A percentile compares a stretch with the other conserved stretches of the same genome.
phyloP scores from a whole-genome alignment of 2,113 vertebrate genomes.

The Vireo altiloquus region DNA sequence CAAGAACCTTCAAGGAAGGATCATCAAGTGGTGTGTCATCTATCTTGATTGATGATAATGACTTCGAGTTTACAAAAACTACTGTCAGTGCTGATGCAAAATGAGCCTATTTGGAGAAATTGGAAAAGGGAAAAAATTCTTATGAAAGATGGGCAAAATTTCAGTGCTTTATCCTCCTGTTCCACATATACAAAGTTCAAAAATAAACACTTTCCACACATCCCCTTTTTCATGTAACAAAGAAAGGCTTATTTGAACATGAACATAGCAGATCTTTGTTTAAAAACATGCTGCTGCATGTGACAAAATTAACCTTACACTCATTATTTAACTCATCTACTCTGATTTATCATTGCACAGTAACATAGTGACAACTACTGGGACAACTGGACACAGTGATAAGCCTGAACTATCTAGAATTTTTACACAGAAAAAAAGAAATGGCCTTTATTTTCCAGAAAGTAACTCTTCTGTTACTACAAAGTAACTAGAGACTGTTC shows the following conservation, averaged over 20 bases:
- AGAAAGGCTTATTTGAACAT: not conserved
- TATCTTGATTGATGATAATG: conserved; percentile 80
- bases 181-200: not conserved
- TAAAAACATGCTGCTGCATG: not conserved
- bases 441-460: not conserved
- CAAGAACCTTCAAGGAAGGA: conserved; percentile 83
- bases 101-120: conserved; percentile 70
- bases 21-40: conserved; percentile 84
- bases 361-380: not conserved
- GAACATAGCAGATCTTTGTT: not conserved
- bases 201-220: not conserved
- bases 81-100: conserved; percentile 83
- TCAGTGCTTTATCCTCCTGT: not conserved
- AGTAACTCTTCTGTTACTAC: not conserved
- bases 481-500: not conserved
- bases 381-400: not conserved
- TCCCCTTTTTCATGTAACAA: not conserved
- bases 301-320: not conserved
- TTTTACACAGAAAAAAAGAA: not conserved
- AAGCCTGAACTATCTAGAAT: not conserved
- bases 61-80: conserved; percentile 85
- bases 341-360: not conserved
- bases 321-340: not conserved
- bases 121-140: not conserved
- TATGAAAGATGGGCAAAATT: not conserved